Base-by-base conservation (phyloP, 92 coral and sea anemone genomes). In the Paragorgia papillata region DNA sequence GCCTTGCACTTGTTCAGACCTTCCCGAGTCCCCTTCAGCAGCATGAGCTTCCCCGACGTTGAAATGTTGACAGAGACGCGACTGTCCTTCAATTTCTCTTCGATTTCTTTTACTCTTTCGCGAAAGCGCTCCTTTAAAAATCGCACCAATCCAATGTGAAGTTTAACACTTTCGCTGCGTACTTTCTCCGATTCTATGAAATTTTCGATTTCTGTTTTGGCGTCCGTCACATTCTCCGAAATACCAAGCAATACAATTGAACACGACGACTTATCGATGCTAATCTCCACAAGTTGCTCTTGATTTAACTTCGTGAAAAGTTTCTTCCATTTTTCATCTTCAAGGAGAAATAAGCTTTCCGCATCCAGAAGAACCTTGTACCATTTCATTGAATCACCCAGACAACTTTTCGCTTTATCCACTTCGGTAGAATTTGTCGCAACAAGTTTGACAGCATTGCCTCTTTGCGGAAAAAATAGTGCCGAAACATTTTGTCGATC, bases 11-110 rank as follows among this genome's bases (percentile, higher is more conserved):
- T 22, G 22, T 21, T 28, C 20, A 87, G 59, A 15, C 97, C 97
- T 53, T 80, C 80, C 57, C 74, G 85, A 26, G 84, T 83, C 17
- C 96, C 97, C 73, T 62, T 73, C 51, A 91, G 81, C 24, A 51
- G 31, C 48, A 91, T 62, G 20, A 79, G 74, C 3, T 74, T 73
- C 14, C 66, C 66, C 2, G 64, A 44, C 50, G 50, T 79, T 33
- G 79, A 88, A 15, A 74, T 59, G 18, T 49, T 48, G 29, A 89
- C 27, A 37, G 75, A 63, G 22, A 91, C 94, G 12, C 74, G 76
- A 75, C 60, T 86, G 21, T 71, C 44, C 10, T 21, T 35, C 34
- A 91, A 70, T 3, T 73, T 68, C 44, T 28, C 51, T 44, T 81
- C 97, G 24, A 91, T 69, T 13, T 69, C 44, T 15, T 65, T 44